Percentiles rank a stretch among this genome's conserved stretches.
These are phyloP conservation scores for Callithrix jacchus DNA, from an alignment of 2,113 vertebrate genomes.

Conservation along the genomic window DNA sequence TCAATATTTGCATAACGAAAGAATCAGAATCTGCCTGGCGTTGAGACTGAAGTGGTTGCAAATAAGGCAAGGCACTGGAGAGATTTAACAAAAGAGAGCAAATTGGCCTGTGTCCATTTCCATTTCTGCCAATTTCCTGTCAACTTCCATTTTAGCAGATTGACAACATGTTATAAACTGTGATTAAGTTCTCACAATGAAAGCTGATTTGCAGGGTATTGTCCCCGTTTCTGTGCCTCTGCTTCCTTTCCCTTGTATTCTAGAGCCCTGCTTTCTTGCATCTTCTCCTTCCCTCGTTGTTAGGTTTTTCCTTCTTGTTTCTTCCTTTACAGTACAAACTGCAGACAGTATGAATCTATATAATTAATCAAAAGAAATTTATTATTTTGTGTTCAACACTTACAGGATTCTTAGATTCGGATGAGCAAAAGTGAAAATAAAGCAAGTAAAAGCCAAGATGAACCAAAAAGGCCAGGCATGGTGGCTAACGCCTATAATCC, in stretches of 20 bases:
- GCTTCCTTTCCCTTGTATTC: neutral
- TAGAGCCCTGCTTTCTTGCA: neutral
- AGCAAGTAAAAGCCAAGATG: neutral
- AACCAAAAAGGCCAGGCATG: neutral
- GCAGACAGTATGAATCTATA: neutral
- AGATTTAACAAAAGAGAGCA: neutral
- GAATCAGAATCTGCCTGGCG: neutral
- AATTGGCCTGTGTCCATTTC: neutral
- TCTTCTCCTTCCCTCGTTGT: neutral
- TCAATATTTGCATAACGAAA: neutral
- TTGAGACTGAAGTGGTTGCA: neutral
- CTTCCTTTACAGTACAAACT: neutral
- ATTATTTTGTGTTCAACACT: neutral
- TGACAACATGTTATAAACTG: neutral
- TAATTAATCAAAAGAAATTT: neutral
- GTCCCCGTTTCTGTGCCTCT: neutral
- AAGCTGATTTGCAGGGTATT: neutral
- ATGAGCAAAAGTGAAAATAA: neutral
- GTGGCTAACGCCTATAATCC: too few relatives aligned
- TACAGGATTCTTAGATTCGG: neutral
- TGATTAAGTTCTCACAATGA: neutral
- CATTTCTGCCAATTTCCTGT: conserved; percentile 20
- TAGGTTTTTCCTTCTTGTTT: neutral
- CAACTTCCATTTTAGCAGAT: neutral
- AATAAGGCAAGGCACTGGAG: neutral